A percentile compares a stretch with the other conserved stretches of the same genome.
phyloP scores from a whole-genome alignment of 2,888 invertebrate species.

The Coremacera marginata region DNA sequence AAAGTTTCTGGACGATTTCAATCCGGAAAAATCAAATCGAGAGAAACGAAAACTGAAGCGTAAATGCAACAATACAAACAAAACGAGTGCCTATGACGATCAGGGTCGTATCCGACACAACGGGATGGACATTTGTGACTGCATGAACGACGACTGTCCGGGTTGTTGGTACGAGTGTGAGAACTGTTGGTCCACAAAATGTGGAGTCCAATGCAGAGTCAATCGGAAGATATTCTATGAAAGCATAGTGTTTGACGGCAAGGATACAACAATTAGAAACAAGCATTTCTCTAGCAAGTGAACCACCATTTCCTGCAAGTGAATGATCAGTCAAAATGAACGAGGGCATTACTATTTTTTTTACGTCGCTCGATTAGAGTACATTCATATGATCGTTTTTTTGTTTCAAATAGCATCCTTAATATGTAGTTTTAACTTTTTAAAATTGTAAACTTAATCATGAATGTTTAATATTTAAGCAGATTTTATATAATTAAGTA shows the following conservation, averaged over 20 bases:
- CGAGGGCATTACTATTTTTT: too few relatives aligned
- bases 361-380: too few relatives aligned
- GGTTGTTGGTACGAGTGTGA: slow-evolving; percentile 89
- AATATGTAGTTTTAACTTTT: too few relatives aligned
- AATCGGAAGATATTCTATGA: slow-evolving; percentile 85
- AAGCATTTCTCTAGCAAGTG: slow-evolving; percentile 49
- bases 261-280: slow-evolving; percentile 71
- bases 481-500: too few relatives aligned
- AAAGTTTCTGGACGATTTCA: slow-evolving; percentile 74
- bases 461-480: too few relatives aligned
- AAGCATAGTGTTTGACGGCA: slow-evolving; percentile 83
- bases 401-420: too few relatives aligned
- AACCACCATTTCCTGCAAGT: not conserved
- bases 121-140: slow-evolving; percentile 86
- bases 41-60: slow-evolving; percentile 83
- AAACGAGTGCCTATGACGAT: slow-evolving; percentile 75
- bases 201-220: slow-evolving; percentile 84
- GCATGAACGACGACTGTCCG: slow-evolving; percentile 79
- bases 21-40: slow-evolving; percentile 83
- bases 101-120: slow-evolving; percentile 75
- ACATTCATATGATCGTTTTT: too few relatives aligned
- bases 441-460: too few relatives aligned
- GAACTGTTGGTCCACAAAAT: slow-evolving; percentile 81
- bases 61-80: slow-evolving; percentile 55
- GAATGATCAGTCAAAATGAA: too few relatives aligned